Conservation (phyloP, 2,113 vertebrate genomes). For the Pantherophis guttatus region DNA sequence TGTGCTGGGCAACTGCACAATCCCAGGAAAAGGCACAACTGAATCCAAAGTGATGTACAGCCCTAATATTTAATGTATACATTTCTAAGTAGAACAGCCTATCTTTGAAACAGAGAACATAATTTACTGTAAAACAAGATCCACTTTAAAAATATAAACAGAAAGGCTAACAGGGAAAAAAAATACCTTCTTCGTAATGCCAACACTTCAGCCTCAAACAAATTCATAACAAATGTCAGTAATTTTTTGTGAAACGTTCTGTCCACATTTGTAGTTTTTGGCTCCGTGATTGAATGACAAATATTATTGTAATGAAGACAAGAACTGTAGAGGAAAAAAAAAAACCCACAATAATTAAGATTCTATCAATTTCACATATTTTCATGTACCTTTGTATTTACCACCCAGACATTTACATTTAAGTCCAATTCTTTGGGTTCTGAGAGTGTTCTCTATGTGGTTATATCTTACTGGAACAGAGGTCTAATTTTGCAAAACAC, state of each 20-base stretch:
- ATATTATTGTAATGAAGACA: slow-evolving; percentile 69
- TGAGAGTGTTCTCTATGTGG: not conserved
- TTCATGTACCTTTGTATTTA: not conserved
- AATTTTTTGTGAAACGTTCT: slow-evolving; percentile 75
- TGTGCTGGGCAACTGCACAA: not conserved
- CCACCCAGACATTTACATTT: not conserved
- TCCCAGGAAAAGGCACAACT: not conserved
- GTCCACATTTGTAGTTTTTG: slow-evolving; percentile 67
- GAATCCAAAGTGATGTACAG: not conserved
- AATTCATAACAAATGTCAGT: slow-evolving; percentile 79
- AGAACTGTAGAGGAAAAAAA: slow-evolving; percentile 68
- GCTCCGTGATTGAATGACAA: slow-evolving; percentile 79
- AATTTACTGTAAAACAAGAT: not conserved
- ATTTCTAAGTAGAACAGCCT: not conserved
- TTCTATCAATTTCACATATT: not conserved
- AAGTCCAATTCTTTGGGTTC: not conserved
- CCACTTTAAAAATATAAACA: not conserved
- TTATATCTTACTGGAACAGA: not conserved
- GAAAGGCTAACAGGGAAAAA: not conserved
- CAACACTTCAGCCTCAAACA: slow-evolving; percentile 84
- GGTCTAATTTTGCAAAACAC: not conserved
- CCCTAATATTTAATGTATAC: not conserved
- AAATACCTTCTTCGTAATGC: slow-evolving; percentile 76
- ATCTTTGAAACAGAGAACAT: not conserved
- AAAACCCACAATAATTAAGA: slow-evolving; percentile 14